A percentile compares a stretch with the other conserved stretches of the same genome.
Conservation (phyloP, 1,140 invertebrate species). For the Mactra quadrangularis region DNA sequence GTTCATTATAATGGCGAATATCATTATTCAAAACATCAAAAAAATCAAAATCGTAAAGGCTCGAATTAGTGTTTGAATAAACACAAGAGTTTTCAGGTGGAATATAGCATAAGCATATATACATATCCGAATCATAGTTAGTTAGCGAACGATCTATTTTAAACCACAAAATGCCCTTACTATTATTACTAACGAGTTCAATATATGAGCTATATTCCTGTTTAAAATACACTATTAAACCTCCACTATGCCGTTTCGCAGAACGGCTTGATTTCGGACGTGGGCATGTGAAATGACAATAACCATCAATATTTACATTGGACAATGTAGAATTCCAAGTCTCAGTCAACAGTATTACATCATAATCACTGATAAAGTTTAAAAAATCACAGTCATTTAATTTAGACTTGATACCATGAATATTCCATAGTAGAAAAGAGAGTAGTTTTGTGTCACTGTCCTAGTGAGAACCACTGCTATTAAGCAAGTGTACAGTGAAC, state of each 20-base stretch:
- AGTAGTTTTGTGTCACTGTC: neutral
- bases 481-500: too few species aligned
- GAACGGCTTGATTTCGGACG: slow-evolving; percentile 24
- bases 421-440: slow-evolving; percentile 16
- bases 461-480: too few species aligned
- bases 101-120: slow-evolving; percentile 18
- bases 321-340: slow-evolving; percentile 14
- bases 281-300: slow-evolving; percentile 8
- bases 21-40: slow-evolving; percentile 18
- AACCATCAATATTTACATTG: slow-evolving; percentile 21
- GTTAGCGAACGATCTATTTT: neutral
- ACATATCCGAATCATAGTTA: neutral
- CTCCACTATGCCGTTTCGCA: slow-evolving; percentile 30
- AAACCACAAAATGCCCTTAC: slow-evolving; percentile 11
- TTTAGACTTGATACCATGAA: slow-evolving; percentile 9
- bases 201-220: neutral
- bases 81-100: slow-evolving; percentile 24
- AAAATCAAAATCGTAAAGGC: slow-evolving; percentile 22
- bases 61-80: neutral
- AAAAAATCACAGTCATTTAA: slow-evolving; percentile 29
- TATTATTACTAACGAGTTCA: slow-evolving; percentile 4
- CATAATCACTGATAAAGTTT: slow-evolving; percentile 25
- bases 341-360: slow-evolving; percentile 37
- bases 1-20: neutral
- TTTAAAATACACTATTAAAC: slow-evolving; percentile 32